phyloP scores from a whole-genome alignment of 2,797 vertebrate species.

The Prionace glauca region DNA sequence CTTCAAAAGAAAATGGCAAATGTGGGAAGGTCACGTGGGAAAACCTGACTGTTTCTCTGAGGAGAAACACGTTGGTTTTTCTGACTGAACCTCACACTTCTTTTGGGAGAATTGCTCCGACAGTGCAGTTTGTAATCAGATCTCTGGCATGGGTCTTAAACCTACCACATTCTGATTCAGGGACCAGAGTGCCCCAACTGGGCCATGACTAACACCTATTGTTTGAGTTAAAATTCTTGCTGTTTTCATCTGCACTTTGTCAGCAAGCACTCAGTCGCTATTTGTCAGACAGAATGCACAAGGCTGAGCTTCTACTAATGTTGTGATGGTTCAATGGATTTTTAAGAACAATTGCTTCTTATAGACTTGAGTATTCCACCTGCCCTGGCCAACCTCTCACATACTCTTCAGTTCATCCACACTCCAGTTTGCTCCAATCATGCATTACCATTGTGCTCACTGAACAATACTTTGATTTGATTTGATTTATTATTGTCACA shows the following conservation, averaged over 20 bases:
- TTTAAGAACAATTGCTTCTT: neutral
- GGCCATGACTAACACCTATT: neutral
- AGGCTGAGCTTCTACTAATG: neutral
- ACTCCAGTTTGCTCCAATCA: neutral
- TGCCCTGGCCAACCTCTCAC: neutral
- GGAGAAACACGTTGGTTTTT: no score
- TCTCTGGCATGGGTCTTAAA: neutral
- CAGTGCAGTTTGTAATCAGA: neutral
- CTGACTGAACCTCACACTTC: no score
- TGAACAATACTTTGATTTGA: neutral
- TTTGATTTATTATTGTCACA: no score
- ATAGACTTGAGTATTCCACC: neutral
- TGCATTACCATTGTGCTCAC: neutral
- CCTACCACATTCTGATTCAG: neutral
- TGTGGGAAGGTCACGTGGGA: no score
- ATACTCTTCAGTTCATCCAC: neutral
- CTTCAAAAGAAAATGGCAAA: no score
- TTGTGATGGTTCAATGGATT: neutral
- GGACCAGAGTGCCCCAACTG: neutral
- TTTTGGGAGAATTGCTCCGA: neutral
- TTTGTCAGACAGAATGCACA: neutral
- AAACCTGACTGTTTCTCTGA: no score
- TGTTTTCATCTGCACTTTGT: neutral
- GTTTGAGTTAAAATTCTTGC: neutral
- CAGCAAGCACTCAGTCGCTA: neutral